Evolutionary conservation across 2,888 invertebrate species (phyloP).

Genomic region (Agrochola litura): DNA sequence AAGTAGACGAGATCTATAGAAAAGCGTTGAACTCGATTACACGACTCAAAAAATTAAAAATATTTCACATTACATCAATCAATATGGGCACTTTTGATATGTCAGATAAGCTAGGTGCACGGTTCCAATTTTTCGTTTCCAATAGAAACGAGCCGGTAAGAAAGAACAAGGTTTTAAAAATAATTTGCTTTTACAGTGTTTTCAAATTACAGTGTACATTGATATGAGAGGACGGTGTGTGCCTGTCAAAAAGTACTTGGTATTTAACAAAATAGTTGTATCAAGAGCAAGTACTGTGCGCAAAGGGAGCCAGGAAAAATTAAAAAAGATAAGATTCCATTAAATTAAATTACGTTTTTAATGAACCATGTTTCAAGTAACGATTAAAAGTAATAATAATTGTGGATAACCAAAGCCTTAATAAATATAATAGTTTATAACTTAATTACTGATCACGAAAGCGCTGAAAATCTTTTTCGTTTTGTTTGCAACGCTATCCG

Average conservation of each 20-base stretch:
- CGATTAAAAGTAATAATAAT: conserved; percentile 16
- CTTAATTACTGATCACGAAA: not conserved
- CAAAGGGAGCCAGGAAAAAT: not conserved
- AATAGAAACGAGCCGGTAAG: not conserved
- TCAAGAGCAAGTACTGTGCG: not conserved
- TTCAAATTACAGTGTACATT: not conserved
- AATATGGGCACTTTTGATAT: no score
- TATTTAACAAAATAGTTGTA: not conserved
- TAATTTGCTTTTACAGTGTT: not conserved
- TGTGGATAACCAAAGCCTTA: not conserved
- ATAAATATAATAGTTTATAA: not conserved
- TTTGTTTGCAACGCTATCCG: conserved; percentile 4
- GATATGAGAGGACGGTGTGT: not conserved
- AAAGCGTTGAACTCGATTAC: not conserved
- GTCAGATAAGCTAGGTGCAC: not conserved
- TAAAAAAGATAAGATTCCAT: not conserved
- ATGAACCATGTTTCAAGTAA: not conserved
- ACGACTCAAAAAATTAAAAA: not conserved
- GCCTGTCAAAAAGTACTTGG: not conserved
- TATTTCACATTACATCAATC: no score
- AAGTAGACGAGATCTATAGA: not conserved
- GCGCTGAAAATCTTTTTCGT: not conserved
- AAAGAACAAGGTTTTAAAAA: no score
- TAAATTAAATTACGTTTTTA: not conserved
- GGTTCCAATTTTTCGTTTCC: not conserved